Conservation (phyloP, 2,113 vertebrate genomes). For the Alligator sinensis region DNA sequence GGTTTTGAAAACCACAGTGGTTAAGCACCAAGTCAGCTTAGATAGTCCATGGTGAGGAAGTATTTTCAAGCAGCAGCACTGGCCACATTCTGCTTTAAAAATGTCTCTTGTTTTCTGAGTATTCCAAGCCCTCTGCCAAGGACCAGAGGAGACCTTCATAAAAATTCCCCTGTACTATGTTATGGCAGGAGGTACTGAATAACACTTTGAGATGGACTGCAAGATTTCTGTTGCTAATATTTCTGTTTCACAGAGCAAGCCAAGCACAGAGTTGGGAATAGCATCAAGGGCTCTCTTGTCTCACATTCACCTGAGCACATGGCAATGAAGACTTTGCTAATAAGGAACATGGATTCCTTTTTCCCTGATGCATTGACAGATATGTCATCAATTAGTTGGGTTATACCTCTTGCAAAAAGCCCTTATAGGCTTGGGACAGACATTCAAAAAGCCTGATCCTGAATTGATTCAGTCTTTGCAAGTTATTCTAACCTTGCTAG, state of each 20-base stretch:
- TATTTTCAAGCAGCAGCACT: background rate
- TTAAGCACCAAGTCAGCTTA: background rate
- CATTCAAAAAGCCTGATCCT: no score
- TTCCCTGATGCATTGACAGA: constrained; percentile 17
- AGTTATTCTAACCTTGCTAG: no score
- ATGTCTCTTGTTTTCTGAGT: background rate
- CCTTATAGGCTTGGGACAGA: background rate
- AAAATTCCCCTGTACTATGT: background rate
- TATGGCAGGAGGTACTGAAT: background rate
- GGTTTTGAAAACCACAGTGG: background rate
- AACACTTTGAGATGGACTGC: background rate
- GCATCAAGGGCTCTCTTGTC: background rate
- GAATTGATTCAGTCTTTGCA: no score
- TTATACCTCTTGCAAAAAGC: constrained; percentile 38
- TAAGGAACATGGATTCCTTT: constrained; percentile 51
- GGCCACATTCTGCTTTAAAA: background rate
- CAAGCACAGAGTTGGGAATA: background rate
- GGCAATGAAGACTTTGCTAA: constrained; percentile 36
- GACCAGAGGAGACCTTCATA: background rate
- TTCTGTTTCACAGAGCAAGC: background rate
- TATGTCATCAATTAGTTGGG: constrained; percentile 33
- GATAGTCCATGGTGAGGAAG: background rate
- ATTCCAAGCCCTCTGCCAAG: background rate
- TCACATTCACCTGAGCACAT: background rate
- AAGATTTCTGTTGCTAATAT: background rate